phyloP scores from a whole-genome alignment of 2,888 invertebrate species.

The Caenorhabditis uteleia region DNA sequence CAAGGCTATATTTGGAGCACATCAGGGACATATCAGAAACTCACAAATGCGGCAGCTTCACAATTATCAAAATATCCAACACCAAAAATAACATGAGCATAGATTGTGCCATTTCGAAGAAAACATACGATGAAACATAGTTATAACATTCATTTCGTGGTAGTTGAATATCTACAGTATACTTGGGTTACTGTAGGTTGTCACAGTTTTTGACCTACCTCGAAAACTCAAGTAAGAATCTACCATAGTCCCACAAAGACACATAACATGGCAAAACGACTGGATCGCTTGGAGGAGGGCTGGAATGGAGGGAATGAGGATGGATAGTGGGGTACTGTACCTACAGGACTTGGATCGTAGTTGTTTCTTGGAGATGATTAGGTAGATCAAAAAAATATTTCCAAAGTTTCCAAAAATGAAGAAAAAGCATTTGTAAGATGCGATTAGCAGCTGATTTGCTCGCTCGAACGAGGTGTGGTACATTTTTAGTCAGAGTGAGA shows the following conservation, averaged over 20 bases:
- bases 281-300: slow-evolving; percentile 2
- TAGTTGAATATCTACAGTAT: too few relatives aligned
- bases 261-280: slow-evolving; percentile 21
- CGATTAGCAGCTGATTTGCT: slow-evolving; percentile 3
- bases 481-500: too few relatives aligned
- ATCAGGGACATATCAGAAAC: too few relatives aligned
- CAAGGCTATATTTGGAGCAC: too few relatives aligned
- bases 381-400: not conserved
- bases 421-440: slow-evolving; percentile 2
- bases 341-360: slow-evolving; percentile 6
- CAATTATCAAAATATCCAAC: slow-evolving; percentile 24
- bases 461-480: too few relatives aligned
- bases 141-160: slow-evolving; percentile 21
- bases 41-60: slow-evolving; percentile 10
- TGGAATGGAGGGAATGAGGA: not conserved
- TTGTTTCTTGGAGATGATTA: not conserved
- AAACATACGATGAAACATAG: slow-evolving; percentile 19
- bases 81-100: slow-evolving; percentile 29
- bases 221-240: slow-evolving; percentile 24
- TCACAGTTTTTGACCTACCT: too few relatives aligned
- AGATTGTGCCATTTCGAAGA: slow-evolving; percentile 31
- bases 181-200: too few relatives aligned
- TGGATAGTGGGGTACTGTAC: not conserved
- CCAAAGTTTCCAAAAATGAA: slow-evolving; percentile 4
- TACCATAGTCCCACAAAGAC: slow-evolving; percentile 19